These are phyloP conservation scores for Eilema caniola DNA, from an alignment of 2,888 invertebrate species.

Conservation along the genomic window DNA sequence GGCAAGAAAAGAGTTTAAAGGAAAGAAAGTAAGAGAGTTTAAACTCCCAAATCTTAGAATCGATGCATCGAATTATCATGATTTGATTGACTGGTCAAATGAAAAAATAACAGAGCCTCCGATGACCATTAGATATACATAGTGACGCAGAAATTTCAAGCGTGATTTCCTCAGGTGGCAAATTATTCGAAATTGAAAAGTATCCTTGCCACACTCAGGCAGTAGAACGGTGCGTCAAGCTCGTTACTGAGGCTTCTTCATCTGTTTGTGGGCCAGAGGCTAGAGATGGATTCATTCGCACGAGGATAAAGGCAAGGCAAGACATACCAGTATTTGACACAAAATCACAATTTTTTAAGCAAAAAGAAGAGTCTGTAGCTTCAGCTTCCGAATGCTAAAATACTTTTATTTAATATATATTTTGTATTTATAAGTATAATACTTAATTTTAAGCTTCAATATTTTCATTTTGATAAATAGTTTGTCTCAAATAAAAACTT, in stretches of 20 bases:
- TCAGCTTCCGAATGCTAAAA: no score
- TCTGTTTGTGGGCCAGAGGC: neutral
- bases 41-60: no score
- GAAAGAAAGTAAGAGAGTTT: no score
- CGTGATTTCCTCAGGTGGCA: no score
- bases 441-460: neutral
- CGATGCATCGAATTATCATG: no score
- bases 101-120: no score
- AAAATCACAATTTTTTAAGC: neutral
- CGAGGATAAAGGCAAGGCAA: constrained; percentile 13
- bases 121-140: no score
- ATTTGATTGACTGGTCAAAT: no score
- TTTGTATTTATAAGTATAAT: no score
- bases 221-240: constrained; percentile 14
- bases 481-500: neutral
- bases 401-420: no score
- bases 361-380: neutral
- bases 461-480: neutral
- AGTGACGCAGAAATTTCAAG: no score
- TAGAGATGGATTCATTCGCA: constrained; percentile 15
- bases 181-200: neutral
- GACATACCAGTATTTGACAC: constrained; percentile 11
- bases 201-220: constrained; percentile 19
- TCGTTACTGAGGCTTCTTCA: constrained; percentile 12
- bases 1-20: no score